Evolutionary conservation across 92 coral and sea anemone species (phyloP), one percentile per base, ranked within the genome.

Genomic region (Bergia sp.): DNA sequence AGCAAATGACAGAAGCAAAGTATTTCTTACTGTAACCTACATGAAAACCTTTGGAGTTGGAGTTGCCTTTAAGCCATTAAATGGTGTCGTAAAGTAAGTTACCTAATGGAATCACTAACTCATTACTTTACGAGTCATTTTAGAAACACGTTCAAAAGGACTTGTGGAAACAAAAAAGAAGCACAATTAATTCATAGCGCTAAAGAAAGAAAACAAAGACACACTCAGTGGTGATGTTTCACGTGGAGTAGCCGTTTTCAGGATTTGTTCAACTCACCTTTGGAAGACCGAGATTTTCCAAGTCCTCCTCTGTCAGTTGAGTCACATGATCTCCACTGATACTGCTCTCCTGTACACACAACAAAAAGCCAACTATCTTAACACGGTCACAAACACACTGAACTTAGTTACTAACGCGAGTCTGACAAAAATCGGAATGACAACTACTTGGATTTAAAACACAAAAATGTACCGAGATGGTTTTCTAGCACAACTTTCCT

Each of bases 201-300:
- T 2, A 20, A 15, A 16, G 23, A n/a, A 61, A 61, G 23, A 61
- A 61, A 16, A 61, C 67, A 61, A 61, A 61, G 67, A 4, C 3
- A 12, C 29, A 53, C 37, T 9, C 55, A 50, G 5, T 23, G 15
- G 12, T 73, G 15, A 5, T 5, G 11, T 15, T 50, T 50, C 57
- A 45, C 7, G 50, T 40, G 44, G 47, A 20, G 7, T 3, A 6
- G 50, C 53, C 53, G 10, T 53, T 50, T 11, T 4, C 3, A n/a
- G 38, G 5, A 16, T 23, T 43, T 7, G n/a, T 12, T 15, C 3
- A 18, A 57, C 43, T 55, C 86, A 96, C 99, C 99, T 97, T 97
- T 0, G 99, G 99, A 73, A 97, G 94, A 66, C 99, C 99, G 44
- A 97, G 94, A 82, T 91, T 91, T 71, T 92, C 96, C 79, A 97